These are phyloP conservation scores for Heliconius hermathena DNA, from an alignment of 1,140 invertebrate genomes.

Conservation along the genomic window DNA sequence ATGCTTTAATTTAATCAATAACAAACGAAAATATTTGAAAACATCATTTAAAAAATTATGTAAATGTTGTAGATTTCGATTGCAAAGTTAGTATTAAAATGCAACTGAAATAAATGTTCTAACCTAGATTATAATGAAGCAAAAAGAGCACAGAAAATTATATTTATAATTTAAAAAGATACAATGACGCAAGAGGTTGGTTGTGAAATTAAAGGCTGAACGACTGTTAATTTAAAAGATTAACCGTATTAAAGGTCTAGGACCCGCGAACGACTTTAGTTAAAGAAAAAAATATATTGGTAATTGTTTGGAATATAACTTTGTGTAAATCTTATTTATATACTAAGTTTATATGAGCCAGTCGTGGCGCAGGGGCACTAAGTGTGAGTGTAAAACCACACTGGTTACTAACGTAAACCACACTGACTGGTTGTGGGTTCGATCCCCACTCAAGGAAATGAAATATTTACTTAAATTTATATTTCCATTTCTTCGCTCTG, in stretches of 20 bases:
- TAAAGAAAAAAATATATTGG: background rate
- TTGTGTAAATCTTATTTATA: background rate
- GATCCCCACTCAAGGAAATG: too few species aligned
- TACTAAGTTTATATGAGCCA: background rate
- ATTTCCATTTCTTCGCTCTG: too few species aligned
- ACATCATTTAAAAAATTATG: background rate
- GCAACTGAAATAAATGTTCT: slow-evolving; percentile 24
- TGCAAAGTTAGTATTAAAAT: slow-evolving; percentile 2
- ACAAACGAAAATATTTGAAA: background rate
- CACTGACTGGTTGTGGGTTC: too few species aligned
- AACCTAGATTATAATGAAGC: slow-evolving; percentile 24
- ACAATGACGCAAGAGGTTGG: background rate
- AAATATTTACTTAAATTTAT: too few species aligned
- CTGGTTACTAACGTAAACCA: too few species aligned
- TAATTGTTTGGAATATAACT: background rate
- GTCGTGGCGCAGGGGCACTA: too few species aligned
- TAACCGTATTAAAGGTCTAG: slow-evolving; percentile 1
- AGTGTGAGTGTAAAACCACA: too few species aligned
- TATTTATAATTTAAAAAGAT: slow-evolving; percentile 23
- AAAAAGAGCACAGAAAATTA: slow-evolving; percentile 19
- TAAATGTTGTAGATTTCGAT: background rate
- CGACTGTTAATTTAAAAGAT: slow-evolving; percentile 4
- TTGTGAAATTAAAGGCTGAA: slow-evolving; percentile 15
- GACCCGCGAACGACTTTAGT: background rate
- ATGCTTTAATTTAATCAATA: background rate